Evolutionary conservation across 2,888 invertebrate genomes (phyloP), one percentile per base, ranked within the genome.

Genomic region (Lepidochrysops patricia): DNA sequence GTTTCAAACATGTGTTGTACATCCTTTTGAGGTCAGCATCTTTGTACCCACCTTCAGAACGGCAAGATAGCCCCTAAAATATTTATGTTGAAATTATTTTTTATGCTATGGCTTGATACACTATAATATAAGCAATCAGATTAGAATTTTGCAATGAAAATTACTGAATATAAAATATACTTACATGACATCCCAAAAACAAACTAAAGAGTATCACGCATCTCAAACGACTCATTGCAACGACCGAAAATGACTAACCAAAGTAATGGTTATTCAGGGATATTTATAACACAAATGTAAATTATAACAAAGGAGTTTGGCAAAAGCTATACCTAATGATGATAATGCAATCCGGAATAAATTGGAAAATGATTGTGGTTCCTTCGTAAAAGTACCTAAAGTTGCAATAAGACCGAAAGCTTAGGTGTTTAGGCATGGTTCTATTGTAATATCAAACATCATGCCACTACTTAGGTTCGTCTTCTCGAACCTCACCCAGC

Each of bases 11-110:
- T 57, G 79, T 89, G 63, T 88, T 88, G 65, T 92, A 90, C 6
- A 92, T 84, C 56, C 82, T 88, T 65, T 91, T 91, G 2, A 92
- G 75, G 59, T 92, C 91, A 15, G 90, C 86, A 66, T 92, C 91
- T 61, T 89, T 86, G n/a, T 90, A 87, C 25, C 91, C 91, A 60
- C 91, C 91, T 54, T 90, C 90, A 0, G 91, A 85, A 9, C 90
- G 90, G 67, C 93, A 93, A 70, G 86, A 91, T 23, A 93, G 70
- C 6, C 89, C 82, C 91, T 91, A 67, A 62, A 49, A 61, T 52
- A 54, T 27, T 57, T 34, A 58, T 0, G 4, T 29, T 23, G 49
- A 35, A 52, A n/a, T n/a, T n/a, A n/a, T n/a, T n/a, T n/a, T n/a
- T n/a, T n/a, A n/a, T n/a, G n/a, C n/a, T n/a, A n/a, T n/a, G n/a